Conservation (phyloP, 2,113 vertebrate species). For the Tragulus kanchil region DNA sequence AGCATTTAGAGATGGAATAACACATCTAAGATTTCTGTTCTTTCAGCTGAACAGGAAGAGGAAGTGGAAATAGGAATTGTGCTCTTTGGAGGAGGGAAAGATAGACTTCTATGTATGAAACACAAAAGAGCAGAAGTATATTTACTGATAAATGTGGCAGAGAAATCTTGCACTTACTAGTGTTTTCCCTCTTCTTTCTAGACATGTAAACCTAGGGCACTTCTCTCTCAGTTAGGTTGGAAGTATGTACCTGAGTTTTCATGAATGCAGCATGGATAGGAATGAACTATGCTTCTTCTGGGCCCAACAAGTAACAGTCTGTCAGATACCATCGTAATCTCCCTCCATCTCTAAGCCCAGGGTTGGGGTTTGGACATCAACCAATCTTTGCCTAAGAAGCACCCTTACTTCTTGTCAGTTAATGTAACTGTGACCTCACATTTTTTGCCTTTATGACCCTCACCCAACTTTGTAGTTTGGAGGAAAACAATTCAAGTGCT, state of each 20-base stretch:
- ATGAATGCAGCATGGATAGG: not conserved
- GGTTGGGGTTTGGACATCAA: not conserved
- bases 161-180: not conserved
- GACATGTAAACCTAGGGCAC: not conserved
- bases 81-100: not conserved
- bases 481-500: not conserved
- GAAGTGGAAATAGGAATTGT: not conserved
- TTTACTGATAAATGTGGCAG: not conserved
- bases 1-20: not conserved
- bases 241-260: not conserved
- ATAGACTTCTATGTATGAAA: not conserved
- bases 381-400: not conserved
- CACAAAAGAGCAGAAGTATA: not conserved
- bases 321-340: not conserved
- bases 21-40: not conserved
- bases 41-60: not conserved
- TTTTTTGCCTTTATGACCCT: not conserved
- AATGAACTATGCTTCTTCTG: not conserved
- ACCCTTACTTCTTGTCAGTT: not conserved
- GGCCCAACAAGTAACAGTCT: not conserved
- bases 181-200: not conserved
- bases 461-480: not conserved
- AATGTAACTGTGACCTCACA: not conserved
- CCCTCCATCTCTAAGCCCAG: not conserved
- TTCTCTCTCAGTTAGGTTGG: not conserved